Percentiles rank a stretch among this genome's conserved stretches.
These are phyloP conservation scores for Rattus rattus DNA, from an alignment of 2,113 vertebrate genomes.

Conservation along the genomic window DNA sequence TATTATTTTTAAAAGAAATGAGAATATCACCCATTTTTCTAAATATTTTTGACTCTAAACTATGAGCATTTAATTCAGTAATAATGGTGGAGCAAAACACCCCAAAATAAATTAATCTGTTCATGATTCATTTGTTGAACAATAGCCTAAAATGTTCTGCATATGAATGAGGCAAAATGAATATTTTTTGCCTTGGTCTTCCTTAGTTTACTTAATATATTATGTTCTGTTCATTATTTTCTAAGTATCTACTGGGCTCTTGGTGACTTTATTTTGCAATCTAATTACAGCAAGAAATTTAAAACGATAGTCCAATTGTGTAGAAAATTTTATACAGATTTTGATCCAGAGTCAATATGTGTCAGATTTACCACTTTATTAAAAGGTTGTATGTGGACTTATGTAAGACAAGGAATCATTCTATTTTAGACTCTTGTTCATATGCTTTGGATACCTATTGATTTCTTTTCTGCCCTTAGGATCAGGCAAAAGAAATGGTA, in stretches of 20 bases:
- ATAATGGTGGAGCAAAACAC: background rate
- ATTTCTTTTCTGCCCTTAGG: background rate
- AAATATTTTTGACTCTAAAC: background rate
- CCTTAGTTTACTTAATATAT: background rate
- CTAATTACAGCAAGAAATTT: background rate
- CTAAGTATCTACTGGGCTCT: background rate
- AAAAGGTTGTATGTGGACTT: background rate
- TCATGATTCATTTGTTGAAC: background rate
- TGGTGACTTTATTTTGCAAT: background rate
- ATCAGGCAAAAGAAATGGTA: background rate
- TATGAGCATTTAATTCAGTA: background rate
- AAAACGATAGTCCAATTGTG: background rate
- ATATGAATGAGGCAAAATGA: background rate
- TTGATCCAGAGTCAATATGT: background rate
- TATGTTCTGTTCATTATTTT: background rate
- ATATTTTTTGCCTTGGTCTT: background rate
- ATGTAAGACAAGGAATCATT: accelerated
- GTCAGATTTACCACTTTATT: background rate
- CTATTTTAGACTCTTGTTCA: background rate
- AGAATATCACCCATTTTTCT: background rate
- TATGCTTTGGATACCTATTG: background rate
- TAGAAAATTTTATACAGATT: background rate
- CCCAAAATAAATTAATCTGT: background rate
- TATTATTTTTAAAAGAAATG: background rate
- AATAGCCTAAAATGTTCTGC: background rate